phyloP scores from a whole-genome alignment of 2,888 invertebrate genomes.

The Meteorus cinctellus region DNA sequence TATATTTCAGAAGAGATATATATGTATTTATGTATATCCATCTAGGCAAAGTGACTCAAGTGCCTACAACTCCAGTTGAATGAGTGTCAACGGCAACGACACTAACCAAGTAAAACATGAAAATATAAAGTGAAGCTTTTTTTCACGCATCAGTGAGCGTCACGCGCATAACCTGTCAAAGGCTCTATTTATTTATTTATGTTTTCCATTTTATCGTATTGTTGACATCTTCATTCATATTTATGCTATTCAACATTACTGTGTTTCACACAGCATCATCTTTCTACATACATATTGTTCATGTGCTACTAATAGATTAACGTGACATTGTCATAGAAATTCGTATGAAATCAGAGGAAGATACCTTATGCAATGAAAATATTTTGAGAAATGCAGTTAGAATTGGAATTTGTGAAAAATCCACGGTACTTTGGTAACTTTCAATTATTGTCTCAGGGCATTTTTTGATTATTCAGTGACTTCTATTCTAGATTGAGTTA shows the following conservation, averaged over 20 bases:
- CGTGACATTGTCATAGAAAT: too few relatives aligned
- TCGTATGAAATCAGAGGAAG: too few relatives aligned
- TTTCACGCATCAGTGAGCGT: constrained; percentile 1
- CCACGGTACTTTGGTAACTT: too few relatives aligned
- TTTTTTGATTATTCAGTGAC: too few relatives aligned
- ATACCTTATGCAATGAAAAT: too few relatives aligned
- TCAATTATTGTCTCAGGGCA: too few relatives aligned
- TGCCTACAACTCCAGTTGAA: constrained; percentile 2
- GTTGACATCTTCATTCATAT: neutral
- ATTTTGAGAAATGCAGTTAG: too few relatives aligned
- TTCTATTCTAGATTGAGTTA: too few relatives aligned
- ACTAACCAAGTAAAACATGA: constrained; percentile 13
- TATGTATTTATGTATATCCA: neutral
- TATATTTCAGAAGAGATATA: neutral
- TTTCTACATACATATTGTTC: too few relatives aligned
- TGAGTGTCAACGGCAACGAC: constrained; percentile 13
- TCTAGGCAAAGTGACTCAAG: constrained; percentile 4
- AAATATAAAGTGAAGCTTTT: constrained; percentile 12
- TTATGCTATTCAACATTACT: neutral
- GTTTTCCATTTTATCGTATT: neutral
- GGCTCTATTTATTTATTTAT: neutral
- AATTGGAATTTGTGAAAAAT: too few relatives aligned
- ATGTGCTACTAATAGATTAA: too few relatives aligned
- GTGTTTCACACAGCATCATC: too few relatives aligned
- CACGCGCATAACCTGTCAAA: constrained; percentile 7